Evolutionary conservation across 1,140 invertebrate species (phyloP).

Genomic region (Tyrophagus putrescentiae): DNA sequence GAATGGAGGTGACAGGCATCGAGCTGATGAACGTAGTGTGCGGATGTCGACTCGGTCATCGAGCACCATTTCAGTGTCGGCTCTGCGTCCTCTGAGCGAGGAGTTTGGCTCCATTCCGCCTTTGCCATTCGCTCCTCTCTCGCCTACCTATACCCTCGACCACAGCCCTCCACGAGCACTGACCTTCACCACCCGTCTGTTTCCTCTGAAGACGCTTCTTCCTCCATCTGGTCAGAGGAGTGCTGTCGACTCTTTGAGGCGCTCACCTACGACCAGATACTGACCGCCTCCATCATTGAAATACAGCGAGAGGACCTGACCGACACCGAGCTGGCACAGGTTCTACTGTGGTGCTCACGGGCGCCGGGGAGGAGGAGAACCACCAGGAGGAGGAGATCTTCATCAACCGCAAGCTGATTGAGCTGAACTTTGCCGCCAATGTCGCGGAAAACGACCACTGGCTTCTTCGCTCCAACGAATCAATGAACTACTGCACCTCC

Average conservation of each 20-base stretch:
- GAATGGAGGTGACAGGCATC: too few relatives aligned
- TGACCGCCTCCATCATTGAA: slow-evolving; percentile 2
- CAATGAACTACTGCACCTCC: background rate
- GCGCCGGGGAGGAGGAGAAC: background rate
- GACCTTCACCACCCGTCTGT: too few relatives aligned
- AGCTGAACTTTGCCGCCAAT: slow-evolving; percentile 9
- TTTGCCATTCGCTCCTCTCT: slow-evolving; percentile 10
- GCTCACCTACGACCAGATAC: slow-evolving; percentile 15
- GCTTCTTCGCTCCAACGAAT: slow-evolving; percentile 5
- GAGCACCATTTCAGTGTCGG: background rate
- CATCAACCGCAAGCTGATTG: slow-evolving; percentile 15
- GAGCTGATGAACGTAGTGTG: too few relatives aligned
- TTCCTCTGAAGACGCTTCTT: too few relatives aligned
- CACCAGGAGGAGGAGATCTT: slow-evolving; percentile 3
- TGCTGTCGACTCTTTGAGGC: slow-evolving; percentile 7
- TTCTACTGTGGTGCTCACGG: slow-evolving; percentile 2
- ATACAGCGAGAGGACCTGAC: background rate
- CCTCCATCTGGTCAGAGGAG: background rate
- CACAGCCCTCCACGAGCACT: background rate
- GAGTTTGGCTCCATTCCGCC: slow-evolving; percentile 1
- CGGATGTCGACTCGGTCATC: slow-evolving; percentile 13
- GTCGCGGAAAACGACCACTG: slow-evolving; percentile 8
- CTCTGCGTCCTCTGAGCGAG: background rate
- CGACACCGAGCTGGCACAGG: slow-evolving; percentile 1
- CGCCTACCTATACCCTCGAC: slow-evolving; percentile 5